A percentile compares a stretch with the other conserved stretches of the same genome.
These are phyloP conservation scores for Rhyacophila evoluta DNA, from an alignment of 2,888 invertebrate genomes.

Conservation along the genomic window DNA sequence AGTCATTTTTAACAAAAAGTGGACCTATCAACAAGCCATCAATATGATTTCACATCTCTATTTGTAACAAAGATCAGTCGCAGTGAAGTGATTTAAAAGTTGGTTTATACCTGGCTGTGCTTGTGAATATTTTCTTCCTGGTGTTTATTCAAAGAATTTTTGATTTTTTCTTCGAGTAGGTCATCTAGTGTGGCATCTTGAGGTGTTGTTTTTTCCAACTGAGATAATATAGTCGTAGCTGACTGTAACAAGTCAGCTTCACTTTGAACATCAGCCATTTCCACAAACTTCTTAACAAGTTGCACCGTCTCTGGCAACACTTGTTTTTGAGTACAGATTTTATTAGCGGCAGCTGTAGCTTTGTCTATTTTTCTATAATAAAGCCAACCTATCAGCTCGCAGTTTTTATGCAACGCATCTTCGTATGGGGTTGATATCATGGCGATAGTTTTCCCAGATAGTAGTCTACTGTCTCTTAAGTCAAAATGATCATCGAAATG, in stretches of 20 bases:
- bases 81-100: too few relatives aligned
- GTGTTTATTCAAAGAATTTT: constrained; percentile 69
- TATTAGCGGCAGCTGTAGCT: constrained; percentile 58
- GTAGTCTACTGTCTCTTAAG: constrained; percentile 75
- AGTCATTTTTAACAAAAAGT: too few relatives aligned
- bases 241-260: constrained; percentile 58
- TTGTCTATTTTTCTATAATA: constrained; percentile 77
- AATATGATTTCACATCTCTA: too few relatives aligned
- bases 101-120: constrained; percentile 69
- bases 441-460: constrained; percentile 87
- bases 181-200: constrained; percentile 62
- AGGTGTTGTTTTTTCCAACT: constrained; percentile 53
- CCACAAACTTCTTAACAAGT: constrained; percentile 58
- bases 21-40: too few relatives aligned
- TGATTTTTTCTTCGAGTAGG: constrained; percentile 67
- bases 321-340: constrained; percentile 56
- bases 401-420: constrained; percentile 69
- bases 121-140: constrained; percentile 71
- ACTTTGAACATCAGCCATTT: constrained; percentile 57
- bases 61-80: too few relatives aligned
- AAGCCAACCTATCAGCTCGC: constrained; percentile 75
- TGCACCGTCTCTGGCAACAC: constrained; percentile 63
- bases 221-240: constrained; percentile 58
- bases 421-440: constrained; percentile 70
- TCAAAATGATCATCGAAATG: constrained; percentile 94